phyloP scores from a whole-genome alignment of 2,888 invertebrate genomes.

The Hirtodrosophila duncani region DNA sequence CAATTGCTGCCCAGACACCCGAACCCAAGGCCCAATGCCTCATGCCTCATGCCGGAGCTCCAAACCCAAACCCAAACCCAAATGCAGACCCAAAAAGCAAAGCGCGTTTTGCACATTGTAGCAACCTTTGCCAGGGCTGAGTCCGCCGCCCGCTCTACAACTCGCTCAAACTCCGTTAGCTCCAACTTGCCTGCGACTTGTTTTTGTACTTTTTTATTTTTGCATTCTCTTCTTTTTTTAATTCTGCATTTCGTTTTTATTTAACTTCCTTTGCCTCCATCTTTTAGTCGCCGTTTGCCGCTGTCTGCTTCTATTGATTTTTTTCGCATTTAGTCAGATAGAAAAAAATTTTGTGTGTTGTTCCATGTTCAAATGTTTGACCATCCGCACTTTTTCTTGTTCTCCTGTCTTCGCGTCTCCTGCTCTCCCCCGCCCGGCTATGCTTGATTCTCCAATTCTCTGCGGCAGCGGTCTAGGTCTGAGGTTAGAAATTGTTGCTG shows the following conservation, averaged over 20 bases:
- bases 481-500: constrained; percentile 68
- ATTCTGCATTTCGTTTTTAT: constrained; percentile 51
- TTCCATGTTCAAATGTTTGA: constrained; percentile 55
- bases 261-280: constrained; percentile 50
- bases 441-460: constrained; percentile 18
- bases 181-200: constrained; percentile 31
- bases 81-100: constrained; percentile 19
- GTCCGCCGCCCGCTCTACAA: constrained; percentile 19
- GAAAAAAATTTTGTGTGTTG: constrained; percentile 30
- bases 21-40: background rate
- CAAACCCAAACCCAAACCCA: background rate
- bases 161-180: constrained; percentile 24
- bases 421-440: background rate
- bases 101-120: constrained; percentile 67
- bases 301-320: constrained; percentile 79
- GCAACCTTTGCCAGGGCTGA: constrained; percentile 52
- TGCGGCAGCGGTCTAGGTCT: constrained; percentile 40
- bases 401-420: constrained; percentile 2
- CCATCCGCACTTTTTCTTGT: constrained; percentile 35
- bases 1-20: constrained; percentile 52
- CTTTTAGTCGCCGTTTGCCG: constrained; percentile 61
- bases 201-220: constrained; percentile 17
- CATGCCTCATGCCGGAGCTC: background rate
- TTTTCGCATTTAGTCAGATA: constrained; percentile 65
- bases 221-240: constrained; percentile 17